Base-by-base conservation (phyloP, 2,797 vertebrate species). In the Hephaestus fuliginosus region DNA sequence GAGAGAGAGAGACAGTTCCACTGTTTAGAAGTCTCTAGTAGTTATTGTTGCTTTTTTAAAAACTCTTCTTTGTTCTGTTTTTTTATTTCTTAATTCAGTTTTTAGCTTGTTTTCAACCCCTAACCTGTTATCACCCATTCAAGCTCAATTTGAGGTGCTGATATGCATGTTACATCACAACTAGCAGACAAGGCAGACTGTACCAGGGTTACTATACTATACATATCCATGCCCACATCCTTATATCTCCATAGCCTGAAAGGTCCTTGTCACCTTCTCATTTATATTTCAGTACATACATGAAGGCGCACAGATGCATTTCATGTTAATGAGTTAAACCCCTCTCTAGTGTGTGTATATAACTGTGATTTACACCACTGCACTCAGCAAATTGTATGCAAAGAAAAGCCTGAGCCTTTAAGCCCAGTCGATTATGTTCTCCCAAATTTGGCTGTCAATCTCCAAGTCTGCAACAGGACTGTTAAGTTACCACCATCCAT, bases 311-410 rank as follows among this genome's bases (percentile, higher is more conserved):
- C 36, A 33, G 30, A 33, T 3, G 5, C 30, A 33, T 33, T 33
- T 33, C 30, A 33, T 33, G 30, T 33, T 33, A 33, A 33, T 33
- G 30, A 33, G 30, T 33, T 33, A 33, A 33, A 33, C 30, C 5
- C 3, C 30, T 33, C 30, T 33, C 30, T 33, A 39, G 8, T 7
- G 36, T 39, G 82, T 39, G 36, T 39, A 81, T 90, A 90, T 90
- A 87, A 90, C 83, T 91, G 90, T 90, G 90, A 93, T 92, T 92
- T 92, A 89, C 88, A 90, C 89, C 89, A 76, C 76, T 91, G 88
- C 90, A 89, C 88, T 88, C 82, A 82, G 74, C 85, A 93, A 92
- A 93, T 92, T 89, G 90, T 88, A 84, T 81, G 80, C 83, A 89
- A 80, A 89, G 84, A 91, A 86, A 86, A 79, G 82, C 78, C 88